Evolutionary conservation across 1,140 invertebrate species (phyloP).

Genomic region (Tetramorium alpestre): DNA sequence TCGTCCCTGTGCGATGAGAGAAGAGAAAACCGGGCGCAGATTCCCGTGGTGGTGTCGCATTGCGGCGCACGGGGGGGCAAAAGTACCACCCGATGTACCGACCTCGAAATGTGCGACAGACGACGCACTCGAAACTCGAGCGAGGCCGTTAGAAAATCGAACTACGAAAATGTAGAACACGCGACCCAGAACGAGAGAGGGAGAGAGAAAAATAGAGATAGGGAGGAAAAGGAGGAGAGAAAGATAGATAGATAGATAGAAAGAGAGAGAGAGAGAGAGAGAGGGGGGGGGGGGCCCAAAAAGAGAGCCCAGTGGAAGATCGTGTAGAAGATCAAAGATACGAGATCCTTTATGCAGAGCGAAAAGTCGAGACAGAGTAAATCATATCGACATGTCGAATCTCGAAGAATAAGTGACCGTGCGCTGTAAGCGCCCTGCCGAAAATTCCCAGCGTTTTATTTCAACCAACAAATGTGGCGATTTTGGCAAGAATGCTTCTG

Average conservation of each 20-base stretch:
- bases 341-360: constrained; percentile 4
- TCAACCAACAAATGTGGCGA: background rate
- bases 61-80: constrained; percentile 71
- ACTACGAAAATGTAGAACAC: constrained; percentile 62
- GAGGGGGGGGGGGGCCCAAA: background rate
- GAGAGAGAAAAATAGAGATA: background rate
- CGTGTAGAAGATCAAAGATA: background rate
- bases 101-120: constrained; percentile 76
- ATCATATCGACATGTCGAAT: constrained; percentile 22
- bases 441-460: constrained; percentile 13
- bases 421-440: background rate
- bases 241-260: too few relatives aligned
- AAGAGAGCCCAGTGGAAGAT: background rate
- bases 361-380: constrained; percentile 14
- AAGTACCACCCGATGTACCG: constrained; percentile 73
- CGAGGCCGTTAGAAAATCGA: constrained; percentile 74
- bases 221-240: background rate
- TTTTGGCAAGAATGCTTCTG: background rate
- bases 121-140: constrained; percentile 73
- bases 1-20: constrained; percentile 43
- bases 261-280: background rate
- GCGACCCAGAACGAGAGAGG: constrained; percentile 23
- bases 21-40: constrained; percentile 63
- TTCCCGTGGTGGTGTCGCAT: constrained; percentile 71
- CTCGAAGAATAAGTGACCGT: constrained; percentile 17